phyloP scores from a whole-genome alignment of 37 sponge, comb jelly and placozoan genomes.

The Tethya wilhelma region DNA sequence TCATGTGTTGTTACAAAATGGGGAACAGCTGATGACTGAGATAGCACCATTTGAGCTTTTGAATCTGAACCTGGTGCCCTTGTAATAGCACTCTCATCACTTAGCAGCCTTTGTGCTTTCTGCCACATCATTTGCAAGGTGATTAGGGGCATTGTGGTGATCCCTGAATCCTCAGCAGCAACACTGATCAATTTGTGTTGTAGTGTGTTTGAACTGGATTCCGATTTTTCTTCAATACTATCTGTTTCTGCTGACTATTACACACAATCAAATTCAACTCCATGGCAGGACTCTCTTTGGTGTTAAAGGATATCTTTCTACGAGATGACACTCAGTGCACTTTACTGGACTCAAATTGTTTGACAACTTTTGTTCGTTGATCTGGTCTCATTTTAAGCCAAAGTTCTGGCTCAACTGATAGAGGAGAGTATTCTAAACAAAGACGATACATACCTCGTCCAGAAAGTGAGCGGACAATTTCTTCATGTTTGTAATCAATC shows the following conservation, averaged over 20 bases:
- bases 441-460: constrained; percentile 47
- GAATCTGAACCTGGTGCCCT: constrained; percentile 15
- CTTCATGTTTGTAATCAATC: constrained; percentile 2
- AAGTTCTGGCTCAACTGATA: neutral
- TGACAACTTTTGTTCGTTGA: constrained; percentile 7
- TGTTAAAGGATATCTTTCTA: constrained; percentile 1
- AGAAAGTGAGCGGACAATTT: constrained; percentile 49
- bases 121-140: constrained; percentile 13
- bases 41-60: constrained; percentile 14
- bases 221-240: no score
- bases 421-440: neutral
- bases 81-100: constrained; percentile 13
- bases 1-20: constrained; percentile 7
- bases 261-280: neutral
- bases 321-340: neutral
- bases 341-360: neutral
- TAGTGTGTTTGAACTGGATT: no score
- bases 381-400: constrained; percentile 19
- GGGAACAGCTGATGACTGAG: neutral
- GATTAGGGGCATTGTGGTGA: neutral
- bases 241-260: no score
- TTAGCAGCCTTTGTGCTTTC: constrained; percentile 18
- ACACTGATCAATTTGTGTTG: constrained; percentile 5
- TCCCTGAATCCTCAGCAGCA: neutral
- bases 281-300: neutral